phyloP scores from a whole-genome alignment of 2,888 invertebrate genomes.

The Stenoptilia bipunctidactyla region DNA sequence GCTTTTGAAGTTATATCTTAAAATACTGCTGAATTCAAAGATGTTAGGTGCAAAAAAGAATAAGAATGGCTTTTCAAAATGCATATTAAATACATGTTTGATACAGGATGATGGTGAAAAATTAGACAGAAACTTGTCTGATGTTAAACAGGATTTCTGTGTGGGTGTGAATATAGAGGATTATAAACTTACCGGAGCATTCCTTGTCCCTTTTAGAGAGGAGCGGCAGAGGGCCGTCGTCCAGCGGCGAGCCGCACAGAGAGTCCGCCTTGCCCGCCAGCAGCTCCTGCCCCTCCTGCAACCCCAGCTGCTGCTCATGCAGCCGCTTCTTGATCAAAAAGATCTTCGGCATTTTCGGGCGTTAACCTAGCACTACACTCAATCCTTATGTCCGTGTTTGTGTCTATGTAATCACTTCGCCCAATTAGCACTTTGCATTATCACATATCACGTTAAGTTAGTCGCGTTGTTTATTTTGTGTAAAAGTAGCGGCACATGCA shows the following conservation, averaged over 20 bases:
- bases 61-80: too few species aligned
- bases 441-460: constrained; percentile 61
- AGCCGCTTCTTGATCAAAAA: constrained; percentile 91
- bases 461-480: constrained; percentile 58
- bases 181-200: constrained; percentile 43
- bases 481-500: constrained; percentile 61
- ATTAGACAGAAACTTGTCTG: not conserved
- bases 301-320: constrained; percentile 89
- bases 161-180: constrained; percentile 13
- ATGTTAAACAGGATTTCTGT: constrained; percentile 1
- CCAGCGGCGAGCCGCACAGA: constrained; percentile 69
- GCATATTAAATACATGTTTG: too few species aligned
- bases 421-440: constrained; percentile 51
- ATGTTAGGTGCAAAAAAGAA: constrained; percentile 15
- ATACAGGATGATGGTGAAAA: too few species aligned
- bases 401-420: constrained; percentile 49
- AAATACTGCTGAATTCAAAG: constrained; percentile 2
- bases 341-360: constrained; percentile 88
- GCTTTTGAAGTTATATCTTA: too few species aligned
- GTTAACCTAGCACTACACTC: constrained; percentile 52
- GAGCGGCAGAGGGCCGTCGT: constrained; percentile 73
- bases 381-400: constrained; percentile 48
- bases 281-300: constrained; percentile 87
- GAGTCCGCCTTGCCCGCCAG: constrained; percentile 74
- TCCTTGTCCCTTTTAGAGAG: constrained; percentile 69